These are phyloP conservation scores for Pachypanchax playfairii DNA, from an alignment of 2,113 vertebrate species.

Conservation along the genomic window DNA sequence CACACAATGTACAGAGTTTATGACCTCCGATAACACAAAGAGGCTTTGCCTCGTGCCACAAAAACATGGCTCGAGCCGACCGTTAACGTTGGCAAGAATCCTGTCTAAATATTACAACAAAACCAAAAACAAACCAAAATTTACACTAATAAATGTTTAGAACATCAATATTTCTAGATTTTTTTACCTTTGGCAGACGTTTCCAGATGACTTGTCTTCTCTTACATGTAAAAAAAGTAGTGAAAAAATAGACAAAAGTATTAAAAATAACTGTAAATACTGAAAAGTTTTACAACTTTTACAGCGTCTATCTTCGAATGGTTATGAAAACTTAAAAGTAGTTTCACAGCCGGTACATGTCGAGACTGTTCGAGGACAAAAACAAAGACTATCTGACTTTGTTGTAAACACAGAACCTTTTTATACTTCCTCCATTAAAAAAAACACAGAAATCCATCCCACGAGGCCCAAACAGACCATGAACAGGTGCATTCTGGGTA, in stretches of 20 bases:
- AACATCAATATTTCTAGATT: not conserved
- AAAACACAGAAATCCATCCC: constrained; percentile 32
- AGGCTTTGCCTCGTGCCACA: constrained; percentile 33
- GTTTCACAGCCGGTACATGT: constrained; percentile 45
- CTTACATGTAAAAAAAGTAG: constrained; percentile 6
- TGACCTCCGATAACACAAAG: constrained; percentile 39
- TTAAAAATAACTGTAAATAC: constrained; percentile 11
- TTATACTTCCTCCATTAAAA: constrained; percentile 63
- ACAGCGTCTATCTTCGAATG: not conserved
- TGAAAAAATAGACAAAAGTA: constrained; percentile 13
- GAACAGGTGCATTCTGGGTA: constrained; percentile 55
- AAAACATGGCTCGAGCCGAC: constrained; percentile 21
- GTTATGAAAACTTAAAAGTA: constrained; percentile 21
- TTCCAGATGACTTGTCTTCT: constrained; percentile 43
- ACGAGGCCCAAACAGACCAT: constrained; percentile 39
- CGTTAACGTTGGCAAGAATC: not conserved
- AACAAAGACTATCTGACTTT: constrained; percentile 65
- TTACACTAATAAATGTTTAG: not conserved
- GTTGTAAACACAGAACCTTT: constrained; percentile 64
- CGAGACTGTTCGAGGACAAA: constrained; percentile 28
- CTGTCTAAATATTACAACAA: no score
- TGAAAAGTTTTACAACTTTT: constrained; percentile 13
- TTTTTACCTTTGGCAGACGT: constrained; percentile 56
- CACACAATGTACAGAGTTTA: not conserved
- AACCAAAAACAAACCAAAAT: not conserved